Conservation (phyloP, 1,140 invertebrate genomes). For the Tetramorium alpestre region DNA sequence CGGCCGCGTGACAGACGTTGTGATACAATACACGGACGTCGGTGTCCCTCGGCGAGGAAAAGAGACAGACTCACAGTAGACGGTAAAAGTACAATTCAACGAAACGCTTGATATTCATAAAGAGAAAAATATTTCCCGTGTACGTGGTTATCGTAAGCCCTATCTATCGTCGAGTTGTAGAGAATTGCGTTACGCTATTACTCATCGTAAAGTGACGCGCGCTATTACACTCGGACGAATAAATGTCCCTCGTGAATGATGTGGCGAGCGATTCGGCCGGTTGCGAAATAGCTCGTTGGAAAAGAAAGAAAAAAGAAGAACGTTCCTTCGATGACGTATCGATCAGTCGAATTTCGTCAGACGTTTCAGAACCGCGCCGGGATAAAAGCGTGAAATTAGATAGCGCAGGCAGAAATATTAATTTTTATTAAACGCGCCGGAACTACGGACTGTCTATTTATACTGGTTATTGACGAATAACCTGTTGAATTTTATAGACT, state of each 20-base stretch:
- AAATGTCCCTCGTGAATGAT: not conserved
- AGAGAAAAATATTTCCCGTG: not conserved
- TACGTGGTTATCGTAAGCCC: not conserved
- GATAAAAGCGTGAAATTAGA: not conserved
- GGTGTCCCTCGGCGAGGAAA: not conserved
- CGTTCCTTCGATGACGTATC: not conserved
- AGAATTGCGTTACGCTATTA: constrained; percentile 26
- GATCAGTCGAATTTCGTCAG: not conserved
- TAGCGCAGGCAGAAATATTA: not conserved
- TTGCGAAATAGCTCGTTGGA: not conserved
- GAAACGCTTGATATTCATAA: not conserved
- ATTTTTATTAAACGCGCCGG: not conserved
- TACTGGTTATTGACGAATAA: constrained; percentile 21
- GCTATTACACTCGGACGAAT: constrained; percentile 4
- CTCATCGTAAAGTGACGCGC: constrained; percentile 29
- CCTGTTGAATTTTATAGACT: constrained; percentile 38
- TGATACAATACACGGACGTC: not conserved
- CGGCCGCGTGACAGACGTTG: not conserved
- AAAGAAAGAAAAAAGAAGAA: not conserved
- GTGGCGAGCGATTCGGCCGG: not conserved
- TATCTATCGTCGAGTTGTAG: not conserved
- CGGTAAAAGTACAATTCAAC: not conserved
- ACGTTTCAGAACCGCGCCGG: not conserved
- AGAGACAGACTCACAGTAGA: not conserved
- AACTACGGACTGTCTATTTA: not conserved